Evolutionary conservation across 1,140 invertebrate species (phyloP).

Genomic region (Drosophila prosaltans): DNA sequence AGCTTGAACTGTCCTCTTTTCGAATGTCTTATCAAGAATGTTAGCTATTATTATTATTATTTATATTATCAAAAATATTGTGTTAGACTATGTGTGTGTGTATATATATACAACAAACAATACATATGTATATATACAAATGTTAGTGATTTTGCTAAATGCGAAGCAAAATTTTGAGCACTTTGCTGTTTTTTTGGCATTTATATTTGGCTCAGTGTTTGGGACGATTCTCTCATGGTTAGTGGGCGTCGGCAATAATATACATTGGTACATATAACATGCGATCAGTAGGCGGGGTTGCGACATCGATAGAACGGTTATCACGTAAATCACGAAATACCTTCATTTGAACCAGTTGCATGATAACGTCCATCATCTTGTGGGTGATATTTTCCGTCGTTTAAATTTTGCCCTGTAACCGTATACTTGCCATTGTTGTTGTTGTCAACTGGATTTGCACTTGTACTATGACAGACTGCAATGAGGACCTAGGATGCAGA

Average conservation of each 20-base stretch:
- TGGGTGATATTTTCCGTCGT: conserved; percentile 69
- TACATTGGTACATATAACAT: conserved; percentile 33
- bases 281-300: conserved; percentile 57
- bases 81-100: conserved; percentile 5
- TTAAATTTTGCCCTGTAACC: conserved; percentile 55
- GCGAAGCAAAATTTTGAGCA: not conserved
- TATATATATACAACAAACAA: conserved; percentile 18
- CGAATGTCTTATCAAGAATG: conserved; percentile 4
- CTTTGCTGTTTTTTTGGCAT: no score
- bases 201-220: not conserved
- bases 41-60: not conserved
- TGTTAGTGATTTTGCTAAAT: conserved; percentile 42
- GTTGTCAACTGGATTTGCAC: conserved; percentile 47
- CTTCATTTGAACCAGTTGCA: conserved; percentile 64
- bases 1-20: conserved; percentile 51
- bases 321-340: conserved; percentile 64
- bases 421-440: conserved; percentile 79
- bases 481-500: conserved; percentile 54
- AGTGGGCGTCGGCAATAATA: conserved; percentile 44
- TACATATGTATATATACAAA: conserved; percentile 31
- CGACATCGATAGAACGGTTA: conserved; percentile 25
- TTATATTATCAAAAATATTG: conserved; percentile 32
- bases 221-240: conserved; percentile 32
- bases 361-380: conserved; percentile 77
- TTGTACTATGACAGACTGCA: conserved; percentile 64